phyloP scores from a whole-genome alignment of 2,797 vertebrate species.

The Hemitrygon akajei region DNA sequence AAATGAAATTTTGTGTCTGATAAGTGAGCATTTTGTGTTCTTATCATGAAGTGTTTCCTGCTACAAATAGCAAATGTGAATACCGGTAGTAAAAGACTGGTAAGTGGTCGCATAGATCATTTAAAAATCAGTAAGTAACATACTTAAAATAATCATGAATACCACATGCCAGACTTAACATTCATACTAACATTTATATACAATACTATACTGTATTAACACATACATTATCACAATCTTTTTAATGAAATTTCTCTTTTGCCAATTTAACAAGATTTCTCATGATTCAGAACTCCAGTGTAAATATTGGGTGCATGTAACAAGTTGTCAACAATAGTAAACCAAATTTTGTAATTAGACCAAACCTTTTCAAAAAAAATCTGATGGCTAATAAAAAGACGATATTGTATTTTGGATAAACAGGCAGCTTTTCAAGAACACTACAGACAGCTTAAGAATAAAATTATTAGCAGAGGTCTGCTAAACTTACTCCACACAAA shows the following conservation, averaged over 20 bases:
- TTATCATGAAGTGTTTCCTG: background rate
- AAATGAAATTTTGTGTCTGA: background rate
- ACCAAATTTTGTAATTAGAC: background rate
- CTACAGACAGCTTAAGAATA: background rate
- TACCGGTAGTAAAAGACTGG: background rate
- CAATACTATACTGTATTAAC: too few species aligned
- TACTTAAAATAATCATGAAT: background rate
- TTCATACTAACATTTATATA: background rate
- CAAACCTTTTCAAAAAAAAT: background rate
- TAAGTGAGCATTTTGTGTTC: background rate
- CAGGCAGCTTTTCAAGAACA: background rate
- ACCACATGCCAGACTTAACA: background rate
- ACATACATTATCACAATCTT: too few species aligned
- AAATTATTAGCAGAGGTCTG: background rate
- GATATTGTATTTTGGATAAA: background rate
- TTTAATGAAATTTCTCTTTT: too few species aligned
- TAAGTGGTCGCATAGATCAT: background rate
- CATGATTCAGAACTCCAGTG: background rate
- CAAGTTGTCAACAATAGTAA: background rate
- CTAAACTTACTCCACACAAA: background rate
- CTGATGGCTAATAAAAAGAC: background rate
- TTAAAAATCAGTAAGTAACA: background rate
- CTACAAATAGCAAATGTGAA: background rate
- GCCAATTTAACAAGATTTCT: too few species aligned
- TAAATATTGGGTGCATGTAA: background rate